Evolutionary conservation across 2,113 vertebrate species (phyloP), one percentile per base, ranked within the genome.

Genomic region (Circaetus gallicus): DNA sequence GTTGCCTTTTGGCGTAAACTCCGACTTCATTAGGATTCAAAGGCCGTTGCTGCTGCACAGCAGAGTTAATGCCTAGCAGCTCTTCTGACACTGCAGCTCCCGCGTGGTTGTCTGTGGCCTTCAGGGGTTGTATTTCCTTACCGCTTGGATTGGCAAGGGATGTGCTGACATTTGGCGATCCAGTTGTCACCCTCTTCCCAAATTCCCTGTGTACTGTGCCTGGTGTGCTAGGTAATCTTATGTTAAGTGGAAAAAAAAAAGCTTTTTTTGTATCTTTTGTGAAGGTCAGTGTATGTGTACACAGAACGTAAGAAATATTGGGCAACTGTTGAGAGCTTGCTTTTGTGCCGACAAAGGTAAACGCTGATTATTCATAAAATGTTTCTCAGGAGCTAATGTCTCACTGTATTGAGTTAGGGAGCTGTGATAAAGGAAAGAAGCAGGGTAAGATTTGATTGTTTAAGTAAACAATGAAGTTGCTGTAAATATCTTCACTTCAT

Each of bases 51-150:
- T 72, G 72, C 59, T 76, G 29, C 63, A 1, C 11, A 0, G 43
- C 16, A 10, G 55, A 49, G 55, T 65, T 67, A 55, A 58, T 5
- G 13, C 38, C 25, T 10, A 18, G 5, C 61, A n/a, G 62, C 49
- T 34, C 25, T 65, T 31, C 40, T 4, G 24, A 0, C 26, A 4
- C 25, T 0, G 1, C 0, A 0, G 26, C 58, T 78, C 20, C 65
- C 47, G 10, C 3, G 0, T 18, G 25, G 38, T n/a, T 26, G 3
- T 58, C n/a, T 20, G 13, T 19, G 53, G 34, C 53, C 36, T 50
- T 47, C 10, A 13, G 29, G 32, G 6, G 0, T 2, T 56, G 6
- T 31, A 4, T 77, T 93, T 53, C 20, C 10, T 34, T 77, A 26
- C n/a, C 13, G 0, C 20, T 31, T 32, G 45, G 14, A 8, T 36